phyloP scores from a whole-genome alignment of 2,888 invertebrate genomes.

The Tiphia femorata region DNA sequence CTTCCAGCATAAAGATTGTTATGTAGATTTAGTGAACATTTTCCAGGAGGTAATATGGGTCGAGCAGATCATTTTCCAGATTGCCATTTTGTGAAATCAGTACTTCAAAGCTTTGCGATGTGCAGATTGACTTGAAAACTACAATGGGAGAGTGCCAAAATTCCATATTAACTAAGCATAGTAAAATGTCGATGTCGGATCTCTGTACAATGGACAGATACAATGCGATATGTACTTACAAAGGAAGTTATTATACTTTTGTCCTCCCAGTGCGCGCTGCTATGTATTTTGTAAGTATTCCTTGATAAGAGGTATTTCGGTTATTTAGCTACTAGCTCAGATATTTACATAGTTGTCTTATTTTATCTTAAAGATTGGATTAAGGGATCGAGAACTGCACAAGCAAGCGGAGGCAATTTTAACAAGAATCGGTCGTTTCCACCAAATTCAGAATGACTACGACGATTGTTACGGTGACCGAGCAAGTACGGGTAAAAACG shows the following conservation, averaged over 20 bases:
- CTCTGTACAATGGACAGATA: conserved; percentile 89
- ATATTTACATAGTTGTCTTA: neutral
- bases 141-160: conserved; percentile 88
- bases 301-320: neutral
- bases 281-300: conserved; percentile 83
- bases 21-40: conserved; percentile 82
- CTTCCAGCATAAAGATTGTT: conserved; percentile 82
- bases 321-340: neutral
- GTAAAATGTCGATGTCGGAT: conserved; percentile 76
- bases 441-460: conserved; percentile 93
- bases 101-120: conserved; percentile 5
- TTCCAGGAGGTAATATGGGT: conserved; percentile 90
- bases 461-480: conserved; percentile 93
- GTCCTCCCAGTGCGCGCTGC: conserved; percentile 91
- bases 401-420: conserved; percentile 88
- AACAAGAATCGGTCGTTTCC: conserved; percentile 94
- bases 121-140: conserved; percentile 77
- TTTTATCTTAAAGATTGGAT: conserved; percentile 70
- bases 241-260: conserved; percentile 94
- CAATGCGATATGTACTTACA: conserved; percentile 89
- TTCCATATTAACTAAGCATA: conserved; percentile 75
- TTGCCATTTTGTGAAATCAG: neutral
- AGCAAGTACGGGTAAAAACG: conserved; percentile 87
- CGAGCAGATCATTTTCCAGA: too few species aligned
- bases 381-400: conserved; percentile 83